phyloP scores from a whole-genome alignment of 2,113 vertebrate species.

The Neoarius graeffei region DNA sequence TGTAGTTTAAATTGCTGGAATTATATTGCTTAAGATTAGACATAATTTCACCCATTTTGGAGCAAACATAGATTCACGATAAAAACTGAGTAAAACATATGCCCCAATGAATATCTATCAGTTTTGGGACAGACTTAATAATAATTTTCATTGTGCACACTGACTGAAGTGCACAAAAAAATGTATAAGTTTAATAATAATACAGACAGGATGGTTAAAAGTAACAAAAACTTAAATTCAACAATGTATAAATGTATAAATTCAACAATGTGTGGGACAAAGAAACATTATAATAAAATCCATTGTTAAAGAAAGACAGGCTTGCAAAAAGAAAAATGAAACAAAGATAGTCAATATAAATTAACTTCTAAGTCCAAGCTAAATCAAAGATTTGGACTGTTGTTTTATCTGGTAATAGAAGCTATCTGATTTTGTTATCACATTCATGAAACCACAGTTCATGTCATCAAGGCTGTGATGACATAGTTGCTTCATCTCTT shows the following conservation, averaged over 20 bases:
- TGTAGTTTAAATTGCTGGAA: too few relatives aligned
- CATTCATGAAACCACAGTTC: too few relatives aligned
- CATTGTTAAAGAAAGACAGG: background rate
- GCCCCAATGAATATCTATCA: background rate
- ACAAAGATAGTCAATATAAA: background rate
- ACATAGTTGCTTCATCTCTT: background rate
- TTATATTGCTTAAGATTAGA: too few relatives aligned
- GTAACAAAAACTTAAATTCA: background rate
- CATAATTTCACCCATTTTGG: too few relatives aligned
- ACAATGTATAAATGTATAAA: background rate
- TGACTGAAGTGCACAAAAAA: background rate
- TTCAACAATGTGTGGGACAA: background rate
- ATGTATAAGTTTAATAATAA: background rate
- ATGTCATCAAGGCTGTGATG: background rate
- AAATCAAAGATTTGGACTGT: background rate
- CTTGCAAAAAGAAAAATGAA: background rate
- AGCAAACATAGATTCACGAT: too few relatives aligned
- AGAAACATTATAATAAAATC: background rate
- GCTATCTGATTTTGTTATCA: too few relatives aligned
- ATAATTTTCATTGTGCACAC: background rate
- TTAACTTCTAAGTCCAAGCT: background rate
- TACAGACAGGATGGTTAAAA: background rate
- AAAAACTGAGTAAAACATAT: background rate
- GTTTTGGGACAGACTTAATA: background rate
- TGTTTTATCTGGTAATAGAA: background rate